Evolutionary conservation across 2,113 vertebrate genomes (phyloP).

Genomic region (Carassius carassius): DNA sequence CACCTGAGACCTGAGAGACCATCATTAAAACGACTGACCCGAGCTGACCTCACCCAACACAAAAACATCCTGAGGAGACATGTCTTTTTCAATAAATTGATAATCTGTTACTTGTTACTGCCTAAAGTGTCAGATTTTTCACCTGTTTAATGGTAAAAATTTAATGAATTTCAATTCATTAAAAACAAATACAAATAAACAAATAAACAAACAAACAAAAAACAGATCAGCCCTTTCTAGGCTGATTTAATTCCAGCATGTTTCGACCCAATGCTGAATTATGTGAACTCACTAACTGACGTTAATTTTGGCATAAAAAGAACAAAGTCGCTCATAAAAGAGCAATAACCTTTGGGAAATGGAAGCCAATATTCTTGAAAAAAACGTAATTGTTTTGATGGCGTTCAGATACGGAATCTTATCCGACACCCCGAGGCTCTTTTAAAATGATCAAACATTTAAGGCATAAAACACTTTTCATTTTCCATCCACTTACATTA

Average conservation of each 20-base stretch:
- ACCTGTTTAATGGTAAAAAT: not conserved
- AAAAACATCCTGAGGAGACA: not conserved
- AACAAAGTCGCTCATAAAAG: not conserved
- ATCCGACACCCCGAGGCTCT: not conserved
- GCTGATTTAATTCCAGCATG: not conserved
- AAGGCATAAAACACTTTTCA: not conserved
- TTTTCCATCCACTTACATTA: not conserved
- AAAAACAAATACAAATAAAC: not conserved
- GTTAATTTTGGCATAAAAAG: slow-evolving; percentile 5
- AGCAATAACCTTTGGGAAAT: not conserved
- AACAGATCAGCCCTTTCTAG: not conserved
- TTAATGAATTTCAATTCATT: too few relatives aligned
- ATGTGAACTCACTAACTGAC: not conserved
- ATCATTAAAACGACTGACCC: not conserved
- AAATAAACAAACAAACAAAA: not conserved
- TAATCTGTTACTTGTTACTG: not conserved
- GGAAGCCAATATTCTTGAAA: slow-evolving; percentile 1
- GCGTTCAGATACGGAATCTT: not conserved
- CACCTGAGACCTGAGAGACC: slow-evolving; percentile 21
- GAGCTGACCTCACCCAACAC: not conserved
- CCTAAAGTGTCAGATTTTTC: not conserved
- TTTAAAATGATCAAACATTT: not conserved
- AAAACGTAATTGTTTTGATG: not conserved
- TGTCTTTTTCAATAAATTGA: too few relatives aligned
- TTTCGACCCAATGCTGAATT: not conserved